These are phyloP conservation scores for Periphyllus acericola DNA, from an alignment of 2,888 invertebrate genomes.

Conservation along the genomic window DNA sequence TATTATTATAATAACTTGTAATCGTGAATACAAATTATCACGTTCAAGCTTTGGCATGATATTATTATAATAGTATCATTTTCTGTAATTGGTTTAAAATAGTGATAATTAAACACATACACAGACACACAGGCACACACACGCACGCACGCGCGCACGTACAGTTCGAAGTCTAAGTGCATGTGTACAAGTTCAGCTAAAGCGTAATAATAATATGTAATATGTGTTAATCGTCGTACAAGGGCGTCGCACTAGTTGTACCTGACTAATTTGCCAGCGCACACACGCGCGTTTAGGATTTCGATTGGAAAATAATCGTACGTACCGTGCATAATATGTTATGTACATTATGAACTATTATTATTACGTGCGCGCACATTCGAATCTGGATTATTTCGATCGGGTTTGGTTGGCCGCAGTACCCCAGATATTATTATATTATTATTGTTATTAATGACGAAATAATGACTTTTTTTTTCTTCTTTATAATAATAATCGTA, in stretches of 20 bases:
- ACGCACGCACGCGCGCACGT: no score
- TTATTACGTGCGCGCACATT: not conserved
- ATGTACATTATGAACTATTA: not conserved
- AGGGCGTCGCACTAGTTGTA: not conserved
- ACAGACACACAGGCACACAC: no score
- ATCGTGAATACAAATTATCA: no score
- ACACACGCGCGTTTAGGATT: not conserved
- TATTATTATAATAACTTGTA: no score
- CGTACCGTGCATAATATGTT: not conserved
- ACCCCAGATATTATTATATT: not conserved
- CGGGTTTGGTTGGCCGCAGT: slow-evolving; percentile 30
- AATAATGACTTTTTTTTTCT: slow-evolving; percentile 45
- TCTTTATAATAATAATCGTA: slow-evolving; percentile 24
- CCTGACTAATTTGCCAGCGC: not conserved
- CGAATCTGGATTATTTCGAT: slow-evolving; percentile 12
- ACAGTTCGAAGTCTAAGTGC: no score
- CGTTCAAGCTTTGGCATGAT: no score
- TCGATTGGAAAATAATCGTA: not conserved
- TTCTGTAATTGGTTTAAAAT: no score
- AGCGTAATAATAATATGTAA: not conserved
- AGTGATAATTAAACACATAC: no score
- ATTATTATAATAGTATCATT: no score
- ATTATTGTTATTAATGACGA: slow-evolving; percentile 58
- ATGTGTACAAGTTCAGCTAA: not conserved
- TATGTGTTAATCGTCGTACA: not conserved